These are phyloP conservation scores for Percopsis omiscomaycus DNA, from an alignment of 2,797 vertebrate species.

Conservation along the genomic window DNA sequence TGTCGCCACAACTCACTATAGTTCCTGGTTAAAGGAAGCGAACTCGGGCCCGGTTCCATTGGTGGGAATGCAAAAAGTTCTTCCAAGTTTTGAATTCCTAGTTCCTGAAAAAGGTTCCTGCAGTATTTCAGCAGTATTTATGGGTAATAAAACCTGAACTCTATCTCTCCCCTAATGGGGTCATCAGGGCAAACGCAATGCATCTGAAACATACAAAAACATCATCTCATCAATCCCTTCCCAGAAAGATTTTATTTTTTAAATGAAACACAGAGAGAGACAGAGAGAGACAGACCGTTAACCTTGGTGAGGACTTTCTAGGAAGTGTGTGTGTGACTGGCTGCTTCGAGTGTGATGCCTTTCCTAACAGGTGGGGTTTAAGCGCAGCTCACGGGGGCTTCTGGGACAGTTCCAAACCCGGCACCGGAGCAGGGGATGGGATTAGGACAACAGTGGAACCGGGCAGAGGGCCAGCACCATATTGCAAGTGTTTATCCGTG, in stretches of 20 bases:
- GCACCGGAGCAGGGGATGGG: constrained; percentile 32
- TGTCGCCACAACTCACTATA: too few species aligned
- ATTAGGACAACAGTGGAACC: constrained; percentile 33
- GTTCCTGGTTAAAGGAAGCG: too few species aligned
- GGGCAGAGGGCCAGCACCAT: constrained; percentile 8
- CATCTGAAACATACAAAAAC: constrained; percentile 49
- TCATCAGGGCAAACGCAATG: neutral
- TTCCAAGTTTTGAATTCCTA: too few species aligned
- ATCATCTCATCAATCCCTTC: constrained; percentile 54
- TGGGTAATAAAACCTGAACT: too few species aligned
- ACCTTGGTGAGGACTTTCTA: constrained; percentile 61
- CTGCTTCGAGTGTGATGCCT: constrained; percentile 36
- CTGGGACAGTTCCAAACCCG: constrained; percentile 10
- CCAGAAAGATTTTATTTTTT: constrained; percentile 63
- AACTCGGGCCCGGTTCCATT: too few species aligned
- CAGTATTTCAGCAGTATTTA: too few species aligned
- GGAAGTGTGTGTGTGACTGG: constrained; percentile 52
- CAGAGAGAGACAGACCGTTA: constrained; percentile 52
- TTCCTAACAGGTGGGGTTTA: constrained; percentile 70
- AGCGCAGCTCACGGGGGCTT: constrained; percentile 35
- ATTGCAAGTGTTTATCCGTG: constrained; percentile 7
- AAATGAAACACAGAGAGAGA: constrained; percentile 17
- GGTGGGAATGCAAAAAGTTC: too few species aligned
- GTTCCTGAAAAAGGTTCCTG: too few species aligned
- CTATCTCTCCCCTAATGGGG: too few species aligned